phyloP scores from a whole-genome alignment of 2,888 invertebrate genomes.

The Tachystola acroxantha region DNA sequence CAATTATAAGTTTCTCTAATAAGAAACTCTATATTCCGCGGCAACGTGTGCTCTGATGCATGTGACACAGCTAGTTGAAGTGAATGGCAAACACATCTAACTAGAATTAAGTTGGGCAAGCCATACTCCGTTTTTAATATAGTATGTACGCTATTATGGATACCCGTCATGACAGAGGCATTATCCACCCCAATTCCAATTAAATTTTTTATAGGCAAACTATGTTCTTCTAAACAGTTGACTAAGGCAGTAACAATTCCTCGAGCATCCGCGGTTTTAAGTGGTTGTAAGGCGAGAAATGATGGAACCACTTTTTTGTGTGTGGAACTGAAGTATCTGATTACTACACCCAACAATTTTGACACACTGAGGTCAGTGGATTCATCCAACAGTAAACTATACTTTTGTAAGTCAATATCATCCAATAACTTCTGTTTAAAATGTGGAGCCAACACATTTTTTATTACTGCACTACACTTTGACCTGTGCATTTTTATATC shows the following conservation, averaged over 20 bases:
- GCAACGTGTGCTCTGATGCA: slow-evolving; percentile 7
- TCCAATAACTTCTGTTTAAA: slow-evolving; percentile 1
- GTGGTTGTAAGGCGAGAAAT: slow-evolving; percentile 2
- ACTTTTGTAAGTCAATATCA: slow-evolving; percentile 5
- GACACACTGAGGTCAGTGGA: slow-evolving; percentile 7
- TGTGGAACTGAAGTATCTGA: slow-evolving; percentile 6
- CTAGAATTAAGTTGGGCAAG: slow-evolving; percentile 22
- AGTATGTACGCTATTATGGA: slow-evolving; percentile 24
- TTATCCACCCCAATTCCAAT: slow-evolving; percentile 31
- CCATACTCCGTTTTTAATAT: slow-evolving; percentile 18
- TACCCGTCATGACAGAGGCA: slow-evolving; percentile 33
- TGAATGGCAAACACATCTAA: slow-evolving; percentile 12
- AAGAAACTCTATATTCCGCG: slow-evolving; percentile 16
- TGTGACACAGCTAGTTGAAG: background rate
- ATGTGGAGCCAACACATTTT: slow-evolving; percentile 5
- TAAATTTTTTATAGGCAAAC: background rate
- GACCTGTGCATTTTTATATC: slow-evolving; percentile 1
- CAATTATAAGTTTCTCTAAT: slow-evolving; percentile 29
- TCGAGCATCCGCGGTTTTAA: background rate
- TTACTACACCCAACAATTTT: slow-evolving; percentile 7
- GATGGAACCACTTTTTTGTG: slow-evolving; percentile 4
- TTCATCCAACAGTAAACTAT: slow-evolving; percentile 7
- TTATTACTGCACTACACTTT: slow-evolving; percentile 4
- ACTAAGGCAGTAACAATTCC: slow-evolving; percentile 2
- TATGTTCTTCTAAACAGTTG: background rate